Evolutionary conservation across 2,113 vertebrate genomes (phyloP).

Genomic region (Rhombomys opimus): DNA sequence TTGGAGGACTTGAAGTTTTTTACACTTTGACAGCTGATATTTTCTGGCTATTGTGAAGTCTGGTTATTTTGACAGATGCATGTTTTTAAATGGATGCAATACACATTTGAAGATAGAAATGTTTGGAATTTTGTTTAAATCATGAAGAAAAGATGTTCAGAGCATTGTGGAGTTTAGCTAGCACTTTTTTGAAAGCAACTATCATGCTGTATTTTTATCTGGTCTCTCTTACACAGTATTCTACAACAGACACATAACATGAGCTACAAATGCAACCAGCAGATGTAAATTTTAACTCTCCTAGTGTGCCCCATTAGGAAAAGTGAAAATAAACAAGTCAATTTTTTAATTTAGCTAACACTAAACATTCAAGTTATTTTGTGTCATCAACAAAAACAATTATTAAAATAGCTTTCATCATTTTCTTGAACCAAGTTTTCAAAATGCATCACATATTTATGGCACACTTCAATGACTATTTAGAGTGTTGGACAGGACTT

Average conservation of each 20-base stretch:
- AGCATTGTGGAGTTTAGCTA: constrained; percentile 25
- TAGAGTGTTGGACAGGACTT: not conserved
- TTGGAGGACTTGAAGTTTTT: constrained; percentile 63
- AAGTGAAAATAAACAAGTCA: constrained; percentile 46
- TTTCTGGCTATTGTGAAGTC: constrained; percentile 63
- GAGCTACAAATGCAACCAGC: not conserved
- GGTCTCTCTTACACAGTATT: constrained; percentile 57
- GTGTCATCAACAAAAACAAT: constrained; percentile 17
- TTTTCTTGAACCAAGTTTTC: constrained; percentile 23
- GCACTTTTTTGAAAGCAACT: constrained; percentile 2
- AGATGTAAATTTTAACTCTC: constrained; percentile 18
- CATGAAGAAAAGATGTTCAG: constrained; percentile 56
- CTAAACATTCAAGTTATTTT: constrained; percentile 33
- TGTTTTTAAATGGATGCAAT: constrained; percentile 71
- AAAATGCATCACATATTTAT: constrained; percentile 46
- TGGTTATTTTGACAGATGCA: constrained; percentile 78
- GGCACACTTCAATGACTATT: not conserved
- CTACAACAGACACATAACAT: not conserved
- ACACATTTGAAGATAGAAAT: constrained; percentile 59
- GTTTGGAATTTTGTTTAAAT: constrained; percentile 64
- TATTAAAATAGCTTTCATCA: not conserved
- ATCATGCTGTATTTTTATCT: constrained; percentile 36
- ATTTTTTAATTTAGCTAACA: constrained; percentile 58
- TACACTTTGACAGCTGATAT: not conserved
- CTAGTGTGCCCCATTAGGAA: constrained; percentile 12